These are phyloP conservation scores for Drosophila lutescens DNA, from an alignment of 2,888 invertebrate genomes.

Conservation along the genomic window DNA sequence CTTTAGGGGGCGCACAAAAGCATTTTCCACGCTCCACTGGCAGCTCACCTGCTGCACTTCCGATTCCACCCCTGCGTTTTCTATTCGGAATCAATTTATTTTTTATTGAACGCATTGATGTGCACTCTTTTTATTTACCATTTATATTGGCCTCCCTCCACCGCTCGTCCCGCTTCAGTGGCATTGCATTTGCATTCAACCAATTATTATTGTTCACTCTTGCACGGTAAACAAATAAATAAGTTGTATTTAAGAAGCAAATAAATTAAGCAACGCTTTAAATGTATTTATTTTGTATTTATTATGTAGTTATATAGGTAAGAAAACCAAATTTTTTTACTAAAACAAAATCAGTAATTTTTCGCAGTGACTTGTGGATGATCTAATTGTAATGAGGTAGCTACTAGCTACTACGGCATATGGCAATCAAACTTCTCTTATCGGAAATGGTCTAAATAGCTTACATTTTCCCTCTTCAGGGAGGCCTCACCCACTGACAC, in stretches of 20 bases:
- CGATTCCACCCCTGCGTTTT: constrained; percentile 19
- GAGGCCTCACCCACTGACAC: background rate
- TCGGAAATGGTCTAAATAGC: background rate
- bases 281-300: too few species aligned
- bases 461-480: background rate
- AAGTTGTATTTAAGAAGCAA: background rate
- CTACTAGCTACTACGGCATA: background rate
- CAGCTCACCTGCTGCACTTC: constrained; percentile 45
- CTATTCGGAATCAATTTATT: constrained; percentile 65
- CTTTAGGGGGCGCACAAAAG: constrained; percentile 1
- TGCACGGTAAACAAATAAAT: constrained; percentile 3
- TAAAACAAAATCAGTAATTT: too few species aligned
- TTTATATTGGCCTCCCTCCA: constrained; percentile 44
- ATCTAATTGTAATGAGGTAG: too few species aligned
- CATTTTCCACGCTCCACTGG: constrained; percentile 24
- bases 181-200: constrained; percentile 21
- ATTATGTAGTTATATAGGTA: too few species aligned
- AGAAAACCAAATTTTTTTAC: too few species aligned
- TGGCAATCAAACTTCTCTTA: background rate
- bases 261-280: background rate
- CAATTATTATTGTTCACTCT: constrained; percentile 19
- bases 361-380: background rate
- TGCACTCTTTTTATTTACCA: constrained; percentile 64
- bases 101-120: constrained; percentile 67
- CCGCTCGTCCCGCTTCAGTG: background rate